Base-by-base conservation (phyloP, 2,888 invertebrate species). In the Sialis fuliginosa region DNA sequence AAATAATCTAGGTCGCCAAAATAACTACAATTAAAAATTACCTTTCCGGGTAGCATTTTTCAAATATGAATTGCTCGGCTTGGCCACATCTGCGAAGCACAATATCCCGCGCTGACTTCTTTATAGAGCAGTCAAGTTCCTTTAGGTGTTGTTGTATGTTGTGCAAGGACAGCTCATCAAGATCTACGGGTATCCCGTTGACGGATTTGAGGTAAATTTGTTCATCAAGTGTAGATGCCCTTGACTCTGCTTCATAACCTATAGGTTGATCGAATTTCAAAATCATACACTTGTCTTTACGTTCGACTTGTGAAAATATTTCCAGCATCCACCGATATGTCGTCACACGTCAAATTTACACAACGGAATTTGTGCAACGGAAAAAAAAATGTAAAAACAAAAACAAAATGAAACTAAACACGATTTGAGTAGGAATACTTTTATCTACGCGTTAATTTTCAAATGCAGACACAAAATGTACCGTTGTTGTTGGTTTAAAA, bases 21-120 rank as follows among this genome's bases (percentile, higher is more conserved):
- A 22, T 22, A 2, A 2, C 22, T 2, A 22, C 35, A 42, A 39
- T 13, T 8, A 50, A 39, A 32, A 53, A 73, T 71, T 60, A 80
- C 79, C 69, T 62, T 56, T 74, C 67, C 52, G 78, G 72, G 64
- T 81, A 85, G 61, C 75, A 73, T 65, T 72, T 69, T 62, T 72
- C 69, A 67, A 85, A 85, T 49, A 65, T 62, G 52, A 77, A 57
- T 40, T 76, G 70, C 53, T 72, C 70, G 30, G 69, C 64, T 64
- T 85, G 84, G 52, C 68, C 68, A 63, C 85, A 86, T 64, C 75
- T 74, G 57, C 75, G 71, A 52, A 85, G 67, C 41, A 65, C 68
- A 39, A 70, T 61, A 49, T 72, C 67, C 50, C 58, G 61, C n/a
- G 68, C 65, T 48, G 60, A 63, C 47, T 49, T 49, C 4, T 22